Evolutionary conservation across 2,113 vertebrate species (phyloP).

Genomic region (Poeciliopsis retropinna): DNA sequence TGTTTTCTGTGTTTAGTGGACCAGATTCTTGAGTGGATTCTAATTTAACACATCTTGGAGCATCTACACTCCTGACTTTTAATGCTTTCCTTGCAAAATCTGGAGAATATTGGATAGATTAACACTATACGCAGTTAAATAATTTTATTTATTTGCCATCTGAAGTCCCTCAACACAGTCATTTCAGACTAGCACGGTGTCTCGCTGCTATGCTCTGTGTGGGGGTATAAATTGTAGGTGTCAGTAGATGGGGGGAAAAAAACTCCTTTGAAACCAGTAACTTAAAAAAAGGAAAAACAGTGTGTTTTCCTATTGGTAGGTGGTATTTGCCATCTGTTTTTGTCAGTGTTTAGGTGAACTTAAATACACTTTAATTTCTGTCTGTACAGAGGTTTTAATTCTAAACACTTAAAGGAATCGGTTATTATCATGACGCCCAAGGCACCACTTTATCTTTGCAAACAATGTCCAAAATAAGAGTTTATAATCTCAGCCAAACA

Average conservation of each 20-base stretch:
- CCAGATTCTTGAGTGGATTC: background rate
- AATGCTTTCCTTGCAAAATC: background rate
- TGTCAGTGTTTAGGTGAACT: constrained; percentile 1
- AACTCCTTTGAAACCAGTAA: background rate
- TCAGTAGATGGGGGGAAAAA: background rate
- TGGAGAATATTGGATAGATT: background rate
- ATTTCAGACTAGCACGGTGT: background rate
- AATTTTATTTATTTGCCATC: background rate
- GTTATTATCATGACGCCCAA: constrained; percentile 47
- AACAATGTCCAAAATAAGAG: constrained; percentile 65
- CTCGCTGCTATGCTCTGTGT: background rate
- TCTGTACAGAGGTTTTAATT: constrained; percentile 22
- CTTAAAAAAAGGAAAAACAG: background rate
- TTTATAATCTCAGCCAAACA: constrained; percentile 69
- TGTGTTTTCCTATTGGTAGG: background rate
- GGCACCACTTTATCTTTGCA: constrained; percentile 54
- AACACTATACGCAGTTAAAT: background rate
- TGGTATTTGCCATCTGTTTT: background rate
- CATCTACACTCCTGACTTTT: background rate
- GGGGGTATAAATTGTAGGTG: background rate
- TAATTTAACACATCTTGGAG: background rate
- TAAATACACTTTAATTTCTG: background rate
- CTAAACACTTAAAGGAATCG: constrained; percentile 24
- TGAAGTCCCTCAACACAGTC: background rate
- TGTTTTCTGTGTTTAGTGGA: background rate